phyloP scores from a whole-genome alignment of 2,797 vertebrate species.

The Sebastolobus altivelis region DNA sequence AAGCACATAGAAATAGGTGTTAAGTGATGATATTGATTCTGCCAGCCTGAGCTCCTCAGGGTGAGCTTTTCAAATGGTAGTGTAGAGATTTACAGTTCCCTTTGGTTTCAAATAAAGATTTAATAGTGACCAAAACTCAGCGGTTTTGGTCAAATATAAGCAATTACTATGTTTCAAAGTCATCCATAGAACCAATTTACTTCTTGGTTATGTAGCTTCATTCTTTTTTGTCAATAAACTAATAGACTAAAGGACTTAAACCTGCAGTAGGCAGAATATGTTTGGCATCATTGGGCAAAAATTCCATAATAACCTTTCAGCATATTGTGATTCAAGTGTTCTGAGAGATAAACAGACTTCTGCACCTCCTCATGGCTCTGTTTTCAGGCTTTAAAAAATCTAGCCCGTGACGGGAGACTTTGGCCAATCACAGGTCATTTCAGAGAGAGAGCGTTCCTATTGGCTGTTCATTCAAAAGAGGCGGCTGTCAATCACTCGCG shows the following conservation, averaged over 20 bases:
- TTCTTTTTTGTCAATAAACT: not conserved
- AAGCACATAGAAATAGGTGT: conserved; percentile 21
- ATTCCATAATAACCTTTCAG: too few relatives aligned
- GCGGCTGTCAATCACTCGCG: too few relatives aligned
- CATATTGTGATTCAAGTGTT: too few relatives aligned
- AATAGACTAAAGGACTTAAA: not conserved
- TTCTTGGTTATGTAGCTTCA: not conserved
- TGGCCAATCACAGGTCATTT: too few relatives aligned
- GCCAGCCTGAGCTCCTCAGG: conserved; percentile 7
- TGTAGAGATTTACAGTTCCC: conserved; percentile 15
- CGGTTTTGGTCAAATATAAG: not conserved
- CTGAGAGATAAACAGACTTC: too few relatives aligned
- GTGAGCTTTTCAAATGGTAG: conserved; percentile 16
- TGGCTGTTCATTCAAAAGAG: too few relatives aligned
- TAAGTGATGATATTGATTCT: conserved; percentile 36
- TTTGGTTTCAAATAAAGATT: conserved; percentile 2
- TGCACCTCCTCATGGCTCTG: too few relatives aligned
- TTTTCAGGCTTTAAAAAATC: too few relatives aligned
- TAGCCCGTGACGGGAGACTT: too few relatives aligned
- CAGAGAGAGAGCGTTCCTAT: too few relatives aligned
- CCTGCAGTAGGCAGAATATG: too few relatives aligned
- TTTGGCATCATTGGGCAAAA: too few relatives aligned
- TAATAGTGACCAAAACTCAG: not conserved
- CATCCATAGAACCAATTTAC: not conserved
- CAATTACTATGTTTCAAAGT: not conserved